A percentile compares a stretch with the other conserved stretches of the same genome.
phyloP scores from a whole-genome alignment of 2,113 vertebrate genomes.

The Saiga tatarica region DNA sequence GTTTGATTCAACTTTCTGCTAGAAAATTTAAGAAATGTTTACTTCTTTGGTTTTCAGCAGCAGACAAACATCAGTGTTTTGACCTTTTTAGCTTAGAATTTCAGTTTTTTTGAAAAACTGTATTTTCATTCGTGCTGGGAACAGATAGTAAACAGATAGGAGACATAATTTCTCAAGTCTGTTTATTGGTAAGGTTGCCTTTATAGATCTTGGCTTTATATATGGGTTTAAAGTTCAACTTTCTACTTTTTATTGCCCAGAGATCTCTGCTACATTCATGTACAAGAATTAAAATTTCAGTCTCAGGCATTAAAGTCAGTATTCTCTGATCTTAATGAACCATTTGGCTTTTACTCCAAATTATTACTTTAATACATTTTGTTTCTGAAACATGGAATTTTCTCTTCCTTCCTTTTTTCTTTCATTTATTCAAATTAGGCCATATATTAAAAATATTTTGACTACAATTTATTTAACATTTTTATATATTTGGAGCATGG shows the following conservation, averaged over 20 bases:
- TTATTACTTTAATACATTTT: background rate
- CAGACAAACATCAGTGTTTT: background rate
- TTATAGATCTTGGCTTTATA: background rate
- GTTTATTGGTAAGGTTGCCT: background rate
- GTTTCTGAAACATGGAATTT: background rate
- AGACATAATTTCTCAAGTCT: background rate
- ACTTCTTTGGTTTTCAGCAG: background rate
- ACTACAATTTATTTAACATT: background rate
- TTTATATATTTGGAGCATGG: background rate
- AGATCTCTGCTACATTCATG: background rate
- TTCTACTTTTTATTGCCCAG: background rate
- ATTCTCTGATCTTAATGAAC: background rate
- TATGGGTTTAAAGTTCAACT: background rate
- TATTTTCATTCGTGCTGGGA: background rate
- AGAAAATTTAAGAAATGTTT: background rate
- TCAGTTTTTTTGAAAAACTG: background rate
- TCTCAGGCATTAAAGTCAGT: background rate
- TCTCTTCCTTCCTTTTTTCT: background rate
- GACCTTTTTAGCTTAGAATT: background rate
- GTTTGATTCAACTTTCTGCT: background rate
- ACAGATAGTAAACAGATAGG: background rate
- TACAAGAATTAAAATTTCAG: background rate
- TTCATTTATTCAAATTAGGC: background rate
- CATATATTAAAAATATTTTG: background rate
- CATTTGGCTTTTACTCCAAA: background rate